Conservation (phyloP, 1,140 invertebrate genomes). For the Micrasema longulum region DNA sequence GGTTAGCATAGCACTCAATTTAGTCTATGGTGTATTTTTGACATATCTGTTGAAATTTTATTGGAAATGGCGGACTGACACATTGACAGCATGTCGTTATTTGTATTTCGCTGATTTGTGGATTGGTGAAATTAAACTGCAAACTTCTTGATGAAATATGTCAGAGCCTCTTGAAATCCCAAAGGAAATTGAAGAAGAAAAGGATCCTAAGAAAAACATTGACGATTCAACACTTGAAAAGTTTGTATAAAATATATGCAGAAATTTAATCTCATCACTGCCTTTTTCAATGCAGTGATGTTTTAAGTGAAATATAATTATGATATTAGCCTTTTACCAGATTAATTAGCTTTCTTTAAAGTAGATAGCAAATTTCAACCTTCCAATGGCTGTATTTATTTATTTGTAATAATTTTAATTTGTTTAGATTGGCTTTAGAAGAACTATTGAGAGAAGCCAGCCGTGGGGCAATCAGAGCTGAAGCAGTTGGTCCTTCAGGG, state of each 20-base stretch:
- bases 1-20: too few species aligned
- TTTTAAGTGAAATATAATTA: too few species aligned
- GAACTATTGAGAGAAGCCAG: conserved; percentile 73
- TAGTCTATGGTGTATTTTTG: too few species aligned
- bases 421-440: conserved; percentile 70
- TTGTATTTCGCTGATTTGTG: too few species aligned
- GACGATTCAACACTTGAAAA: conserved; percentile 28
- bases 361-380: too few species aligned
- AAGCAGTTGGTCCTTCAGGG: conserved; percentile 72
- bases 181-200: conserved; percentile 18
- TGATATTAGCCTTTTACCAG: too few species aligned
- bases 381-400: background rate
- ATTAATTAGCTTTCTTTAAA: too few species aligned
- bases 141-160: conserved; percentile 27
- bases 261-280: too few species aligned
- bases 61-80: conserved; percentile 19
- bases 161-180: conserved; percentile 26
- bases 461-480: conserved; percentile 70
- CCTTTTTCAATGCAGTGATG: too few species aligned
- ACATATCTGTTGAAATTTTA: too few species aligned
- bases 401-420: background rate
- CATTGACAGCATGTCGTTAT: background rate
- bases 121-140: conserved; percentile 1
- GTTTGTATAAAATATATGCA: conserved; percentile 13
- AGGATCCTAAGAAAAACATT: conserved; percentile 21